Conservation (phyloP, 2,113 vertebrate genomes). For the Hemiprocne comata region DNA sequence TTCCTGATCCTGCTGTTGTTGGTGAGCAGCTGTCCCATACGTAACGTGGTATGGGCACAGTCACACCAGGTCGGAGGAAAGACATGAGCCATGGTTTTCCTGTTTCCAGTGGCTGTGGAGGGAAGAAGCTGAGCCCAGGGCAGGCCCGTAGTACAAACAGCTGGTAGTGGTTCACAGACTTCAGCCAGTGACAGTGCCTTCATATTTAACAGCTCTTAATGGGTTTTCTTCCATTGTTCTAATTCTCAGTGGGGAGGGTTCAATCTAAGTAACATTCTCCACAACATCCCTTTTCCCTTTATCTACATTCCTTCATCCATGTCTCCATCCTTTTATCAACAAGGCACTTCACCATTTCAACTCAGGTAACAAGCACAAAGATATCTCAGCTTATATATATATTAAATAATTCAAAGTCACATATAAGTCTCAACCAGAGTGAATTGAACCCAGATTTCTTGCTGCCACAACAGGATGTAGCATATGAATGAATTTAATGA, state of each 20-base stretch:
- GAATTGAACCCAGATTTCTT: neutral
- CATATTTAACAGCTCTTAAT: neutral
- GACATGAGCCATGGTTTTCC: neutral
- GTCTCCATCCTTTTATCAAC: neutral
- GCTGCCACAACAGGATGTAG: neutral
- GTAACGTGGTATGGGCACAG: neutral
- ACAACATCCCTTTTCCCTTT: neutral
- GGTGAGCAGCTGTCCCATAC: neutral
- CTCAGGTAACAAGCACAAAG: neutral
- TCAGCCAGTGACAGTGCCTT: neutral
- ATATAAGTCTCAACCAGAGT: neutral
- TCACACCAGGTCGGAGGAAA: neutral
- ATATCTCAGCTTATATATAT: neutral
- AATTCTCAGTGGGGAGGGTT: rapidly evolving
- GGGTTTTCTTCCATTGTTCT: neutral
- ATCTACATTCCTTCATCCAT: neutral
- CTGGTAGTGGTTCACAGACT: neutral
- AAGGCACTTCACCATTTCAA: neutral
- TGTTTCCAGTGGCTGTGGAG: rapidly evolving
- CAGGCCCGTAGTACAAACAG: neutral
- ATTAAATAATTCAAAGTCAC: neutral
- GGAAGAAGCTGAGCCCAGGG: neutral
- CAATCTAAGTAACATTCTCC: neutral
- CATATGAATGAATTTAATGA: neutral
- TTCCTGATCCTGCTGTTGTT: neutral